Conservation (phyloP, 2,888 invertebrate genomes). For the Hybos culiciformis region DNA sequence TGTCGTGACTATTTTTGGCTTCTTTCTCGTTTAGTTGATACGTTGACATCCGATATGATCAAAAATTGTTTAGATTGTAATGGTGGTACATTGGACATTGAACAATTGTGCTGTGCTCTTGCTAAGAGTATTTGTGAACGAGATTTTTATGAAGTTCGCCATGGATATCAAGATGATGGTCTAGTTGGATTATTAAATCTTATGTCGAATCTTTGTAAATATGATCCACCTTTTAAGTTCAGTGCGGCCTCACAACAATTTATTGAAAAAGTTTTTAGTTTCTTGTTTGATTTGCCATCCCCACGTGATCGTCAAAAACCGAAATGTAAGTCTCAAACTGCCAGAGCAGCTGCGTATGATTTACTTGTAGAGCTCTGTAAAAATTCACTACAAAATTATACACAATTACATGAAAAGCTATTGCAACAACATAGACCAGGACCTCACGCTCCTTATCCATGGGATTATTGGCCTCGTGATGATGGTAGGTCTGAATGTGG, state of each 20-base stretch:
- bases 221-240: conserved; percentile 74
- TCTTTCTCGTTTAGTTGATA: conserved; percentile 75
- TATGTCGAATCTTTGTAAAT: conserved; percentile 76
- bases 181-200: conserved; percentile 76
- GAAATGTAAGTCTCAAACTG: conserved; percentile 83
- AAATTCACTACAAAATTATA: conserved; percentile 74
- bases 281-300: conserved; percentile 79
- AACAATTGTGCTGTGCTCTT: conserved; percentile 58
- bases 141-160: conserved; percentile 70
- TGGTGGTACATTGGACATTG: conserved; percentile 51
- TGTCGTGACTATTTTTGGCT: conserved; percentile 93
- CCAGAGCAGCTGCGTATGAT: conserved; percentile 83
- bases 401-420: conserved; percentile 66
- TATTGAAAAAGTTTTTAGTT: conserved; percentile 59
- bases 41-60: conserved; percentile 64
- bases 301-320: conserved; percentile 74
- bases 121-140: conserved; percentile 60
- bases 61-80: conserved; percentile 47
- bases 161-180: conserved; percentile 80
- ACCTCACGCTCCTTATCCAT: conserved; percentile 74
- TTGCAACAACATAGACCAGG: conserved; percentile 77
- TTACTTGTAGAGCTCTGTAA: conserved; percentile 76
- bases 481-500: conserved; percentile 90
- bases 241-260: conserved; percentile 53
- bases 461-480: conserved; percentile 98